Conservation (phyloP, 2,888 invertebrate species). For the Pseudococcus viburni region DNA sequence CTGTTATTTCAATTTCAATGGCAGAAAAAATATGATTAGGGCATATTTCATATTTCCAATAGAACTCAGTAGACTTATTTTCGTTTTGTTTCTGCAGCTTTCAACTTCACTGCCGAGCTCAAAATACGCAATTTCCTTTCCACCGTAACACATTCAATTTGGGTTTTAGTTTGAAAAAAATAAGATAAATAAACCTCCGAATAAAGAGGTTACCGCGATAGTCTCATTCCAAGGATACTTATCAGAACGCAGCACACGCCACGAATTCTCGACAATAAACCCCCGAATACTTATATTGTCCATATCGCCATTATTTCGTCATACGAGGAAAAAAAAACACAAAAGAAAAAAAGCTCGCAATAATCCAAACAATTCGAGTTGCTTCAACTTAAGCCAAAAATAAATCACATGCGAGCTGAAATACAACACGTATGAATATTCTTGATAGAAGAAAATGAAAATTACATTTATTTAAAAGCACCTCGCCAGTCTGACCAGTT, state of each 20-base stretch:
- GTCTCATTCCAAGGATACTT: constrained; percentile 9
- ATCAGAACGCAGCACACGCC: constrained; percentile 37
- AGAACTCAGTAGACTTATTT: no score
- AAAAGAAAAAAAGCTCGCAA: constrained; percentile 4
- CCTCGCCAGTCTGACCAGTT: background rate
- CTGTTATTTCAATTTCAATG: no score
- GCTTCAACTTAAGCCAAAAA: constrained; percentile 21
- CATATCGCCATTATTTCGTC: constrained; percentile 15
- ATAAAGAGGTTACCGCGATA: background rate
- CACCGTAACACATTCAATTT: background rate
- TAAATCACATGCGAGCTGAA: constrained; percentile 14
- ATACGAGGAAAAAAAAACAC: background rate
- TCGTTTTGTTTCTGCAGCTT: background rate
- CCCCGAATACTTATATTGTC: constrained; percentile 7
- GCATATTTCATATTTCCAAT: no score
- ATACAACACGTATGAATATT: constrained; percentile 20
- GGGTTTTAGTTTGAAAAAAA: background rate
- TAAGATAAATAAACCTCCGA: background rate
- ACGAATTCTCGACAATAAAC: constrained; percentile 31
- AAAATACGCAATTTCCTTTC: constrained; percentile 2
- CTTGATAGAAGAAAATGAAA: constrained; percentile 5
- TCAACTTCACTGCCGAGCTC: background rate
- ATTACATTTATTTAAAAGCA: constrained; percentile 29
- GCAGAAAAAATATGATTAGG: no score
- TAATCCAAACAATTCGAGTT: constrained; percentile 29